Percentiles rank a stretch among this genome's conserved stretches.
These are phyloP conservation scores for Uropetala carovei DNA, from an alignment of 2,888 invertebrate genomes.

Conservation along the genomic window DNA sequence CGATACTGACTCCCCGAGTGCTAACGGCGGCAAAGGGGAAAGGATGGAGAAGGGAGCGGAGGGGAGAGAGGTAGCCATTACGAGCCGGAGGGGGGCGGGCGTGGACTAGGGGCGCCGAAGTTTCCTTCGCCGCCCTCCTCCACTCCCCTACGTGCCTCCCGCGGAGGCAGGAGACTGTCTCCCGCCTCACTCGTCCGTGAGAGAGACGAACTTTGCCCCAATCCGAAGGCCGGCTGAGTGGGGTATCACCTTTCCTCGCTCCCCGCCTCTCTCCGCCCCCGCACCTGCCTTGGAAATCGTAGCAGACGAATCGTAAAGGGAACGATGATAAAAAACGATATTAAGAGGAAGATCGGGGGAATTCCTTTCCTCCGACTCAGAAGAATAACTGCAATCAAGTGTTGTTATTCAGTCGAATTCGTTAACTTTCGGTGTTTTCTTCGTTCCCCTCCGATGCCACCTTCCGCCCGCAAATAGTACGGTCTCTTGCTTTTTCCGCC, in stretches of 20 bases:
- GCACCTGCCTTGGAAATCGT: neutral
- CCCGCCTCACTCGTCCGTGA: neutral
- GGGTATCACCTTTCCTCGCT: neutral
- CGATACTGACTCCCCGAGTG: constrained; percentile 52
- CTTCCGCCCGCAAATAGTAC: too few species aligned
- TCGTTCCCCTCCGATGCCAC: too few species aligned
- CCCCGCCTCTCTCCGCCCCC: neutral
- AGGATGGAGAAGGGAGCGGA: neutral
- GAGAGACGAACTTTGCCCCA: neutral
- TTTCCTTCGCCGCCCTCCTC: neutral
- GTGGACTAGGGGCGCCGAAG: neutral
- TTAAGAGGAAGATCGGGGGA: too few species aligned
- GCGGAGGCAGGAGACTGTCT: neutral
- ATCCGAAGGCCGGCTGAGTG: too few species aligned
- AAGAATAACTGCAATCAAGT: too few species aligned
- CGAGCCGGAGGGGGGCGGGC: neutral
- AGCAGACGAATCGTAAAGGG: neutral
- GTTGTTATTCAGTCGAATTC: too few species aligned
- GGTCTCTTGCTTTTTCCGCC: too few species aligned
- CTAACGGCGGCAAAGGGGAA: constrained; percentile 6
- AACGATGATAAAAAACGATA: too few species aligned
- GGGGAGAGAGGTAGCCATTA: neutral
- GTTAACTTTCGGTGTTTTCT: too few species aligned
- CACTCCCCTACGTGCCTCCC: neutral
- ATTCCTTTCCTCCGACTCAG: too few species aligned